Conservation (phyloP, 2,797 vertebrate genomes). For the Ispidina picta region DNA sequence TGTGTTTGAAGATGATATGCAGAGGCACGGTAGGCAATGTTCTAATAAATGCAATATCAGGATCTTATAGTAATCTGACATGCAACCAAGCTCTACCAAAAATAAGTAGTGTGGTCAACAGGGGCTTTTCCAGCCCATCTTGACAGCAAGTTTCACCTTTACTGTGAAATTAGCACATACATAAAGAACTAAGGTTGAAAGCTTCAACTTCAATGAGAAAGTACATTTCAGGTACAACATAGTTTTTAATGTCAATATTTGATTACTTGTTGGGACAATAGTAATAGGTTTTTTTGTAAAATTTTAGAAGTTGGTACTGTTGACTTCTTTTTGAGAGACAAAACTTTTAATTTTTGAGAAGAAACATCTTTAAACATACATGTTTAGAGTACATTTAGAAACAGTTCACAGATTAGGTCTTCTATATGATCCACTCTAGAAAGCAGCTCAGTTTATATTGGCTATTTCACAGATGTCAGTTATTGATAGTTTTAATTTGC, state of each 20-base stretch:
- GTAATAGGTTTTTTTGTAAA: not conserved
- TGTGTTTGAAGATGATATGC: not conserved
- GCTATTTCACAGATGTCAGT: not conserved
- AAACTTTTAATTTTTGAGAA: not conserved
- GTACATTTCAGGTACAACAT: not conserved
- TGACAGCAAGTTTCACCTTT: not conserved
- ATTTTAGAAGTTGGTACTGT: not conserved
- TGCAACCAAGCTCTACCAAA: rapidly evolving
- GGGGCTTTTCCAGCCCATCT: not conserved
- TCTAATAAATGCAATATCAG: not conserved
- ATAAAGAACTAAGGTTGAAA: not conserved
- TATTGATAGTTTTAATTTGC: conserved; percentile 44
- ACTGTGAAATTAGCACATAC: not conserved
- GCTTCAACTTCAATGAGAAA: not conserved
- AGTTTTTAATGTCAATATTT: not conserved
- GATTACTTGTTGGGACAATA: not conserved
- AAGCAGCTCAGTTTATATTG: not conserved
- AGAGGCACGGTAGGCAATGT: not conserved
- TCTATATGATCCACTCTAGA: not conserved
- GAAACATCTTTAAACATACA: not conserved
- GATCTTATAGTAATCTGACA: not conserved
- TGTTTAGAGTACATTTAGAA: not conserved
- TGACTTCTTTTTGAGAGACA: not conserved
- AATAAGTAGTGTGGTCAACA: not conserved
- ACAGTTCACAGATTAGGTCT: not conserved